phyloP scores from a whole-genome alignment of 2,888 invertebrate species.

The Aporophyla lueneburgensis region DNA sequence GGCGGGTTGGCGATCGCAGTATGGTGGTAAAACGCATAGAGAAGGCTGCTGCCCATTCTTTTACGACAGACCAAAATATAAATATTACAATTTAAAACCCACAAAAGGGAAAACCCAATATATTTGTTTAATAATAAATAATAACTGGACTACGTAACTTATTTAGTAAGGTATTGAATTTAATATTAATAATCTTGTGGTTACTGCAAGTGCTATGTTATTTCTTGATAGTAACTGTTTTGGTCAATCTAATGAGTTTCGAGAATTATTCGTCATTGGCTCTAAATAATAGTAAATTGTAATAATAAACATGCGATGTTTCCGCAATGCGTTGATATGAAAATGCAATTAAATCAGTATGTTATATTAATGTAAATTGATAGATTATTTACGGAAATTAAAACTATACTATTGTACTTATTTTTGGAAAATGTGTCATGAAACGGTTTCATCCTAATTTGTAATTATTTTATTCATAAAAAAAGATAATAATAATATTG shows the following conservation, averaged over 20 bases:
- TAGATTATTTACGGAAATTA: neutral
- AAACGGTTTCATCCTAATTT: neutral
- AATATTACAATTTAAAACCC: neutral
- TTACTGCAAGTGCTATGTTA: conserved; percentile 6
- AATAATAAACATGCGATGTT: conserved; percentile 21
- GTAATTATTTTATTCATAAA: neutral
- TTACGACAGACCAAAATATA: neutral
- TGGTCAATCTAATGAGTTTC: conserved; percentile 39
- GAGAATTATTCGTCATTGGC: conserved; percentile 26
- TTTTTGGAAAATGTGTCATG: neutral
- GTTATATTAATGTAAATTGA: neutral
- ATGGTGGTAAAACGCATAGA: too few species aligned
- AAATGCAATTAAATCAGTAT: conserved; percentile 11
- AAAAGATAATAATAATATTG: neutral
- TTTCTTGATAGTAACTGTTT: conserved; percentile 35
- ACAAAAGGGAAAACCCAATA: conserved; percentile 39
- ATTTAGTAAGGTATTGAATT: conserved; percentile 7
- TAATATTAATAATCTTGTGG: conserved; percentile 17
- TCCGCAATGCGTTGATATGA: conserved; percentile 12
- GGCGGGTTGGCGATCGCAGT: too few species aligned
- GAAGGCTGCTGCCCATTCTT: too few species aligned
- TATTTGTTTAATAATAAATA: neutral
- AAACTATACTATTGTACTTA: neutral
- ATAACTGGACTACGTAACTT: conserved; percentile 8
- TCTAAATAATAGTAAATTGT: conserved; percentile 19